Evolutionary conservation across 2,797 vertebrate species (phyloP).

Genomic region (Trachops cirrhosus): DNA sequence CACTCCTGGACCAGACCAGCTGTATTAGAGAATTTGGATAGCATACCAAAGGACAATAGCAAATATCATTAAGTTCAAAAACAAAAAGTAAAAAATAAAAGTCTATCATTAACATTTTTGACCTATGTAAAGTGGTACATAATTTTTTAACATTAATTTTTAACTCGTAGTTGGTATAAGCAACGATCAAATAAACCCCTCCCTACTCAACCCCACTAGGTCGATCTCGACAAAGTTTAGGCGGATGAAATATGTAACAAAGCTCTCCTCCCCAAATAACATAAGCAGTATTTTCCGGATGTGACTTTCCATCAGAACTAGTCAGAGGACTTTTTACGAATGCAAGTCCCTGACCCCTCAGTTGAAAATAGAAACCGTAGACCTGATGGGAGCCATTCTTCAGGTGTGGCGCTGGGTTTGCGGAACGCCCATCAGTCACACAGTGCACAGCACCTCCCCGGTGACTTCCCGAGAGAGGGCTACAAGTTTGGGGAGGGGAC

Average conservation of each 20-base stretch:
- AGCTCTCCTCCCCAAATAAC: not conserved
- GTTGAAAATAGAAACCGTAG: not conserved
- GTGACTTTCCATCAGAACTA: not conserved
- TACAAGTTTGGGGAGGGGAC: conserved; percentile 41
- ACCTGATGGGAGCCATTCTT: not conserved
- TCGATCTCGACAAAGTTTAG: not conserved
- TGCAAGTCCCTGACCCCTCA: not conserved
- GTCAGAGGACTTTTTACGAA: not conserved
- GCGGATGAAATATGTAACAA: not conserved
- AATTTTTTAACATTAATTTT: not conserved
- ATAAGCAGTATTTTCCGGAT: not conserved
- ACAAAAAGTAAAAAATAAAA: not conserved
- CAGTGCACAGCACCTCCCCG: not conserved
- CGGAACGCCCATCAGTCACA: not conserved
- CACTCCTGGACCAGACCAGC: not conserved
- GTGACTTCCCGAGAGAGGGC: not conserved
- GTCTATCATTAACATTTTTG: not conserved
- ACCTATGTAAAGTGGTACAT: not conserved
- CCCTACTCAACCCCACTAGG: not conserved
- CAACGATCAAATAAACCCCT: not conserved
- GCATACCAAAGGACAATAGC: not conserved
- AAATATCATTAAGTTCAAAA: conserved; percentile 1
- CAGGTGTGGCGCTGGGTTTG: not conserved
- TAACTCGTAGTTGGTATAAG: not conserved
- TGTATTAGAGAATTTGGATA: not conserved